These are phyloP conservation scores for Ammospiza caudacuta DNA, from an alignment of 2,113 vertebrate species.

Conservation along the genomic window DNA sequence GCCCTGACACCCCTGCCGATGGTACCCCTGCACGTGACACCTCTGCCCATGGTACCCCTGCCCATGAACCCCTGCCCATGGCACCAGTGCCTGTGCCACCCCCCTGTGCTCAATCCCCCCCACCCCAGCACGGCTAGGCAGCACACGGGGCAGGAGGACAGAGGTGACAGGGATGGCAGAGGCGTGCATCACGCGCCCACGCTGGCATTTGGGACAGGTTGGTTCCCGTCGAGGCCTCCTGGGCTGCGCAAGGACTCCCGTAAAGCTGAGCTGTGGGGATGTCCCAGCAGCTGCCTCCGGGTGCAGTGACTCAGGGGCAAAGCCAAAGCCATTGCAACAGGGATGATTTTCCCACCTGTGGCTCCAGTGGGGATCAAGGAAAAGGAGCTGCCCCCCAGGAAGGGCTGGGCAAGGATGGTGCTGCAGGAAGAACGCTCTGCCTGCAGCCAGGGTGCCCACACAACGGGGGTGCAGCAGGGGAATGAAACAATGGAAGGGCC, in stretches of 20 bases:
- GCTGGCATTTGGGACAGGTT: background rate
- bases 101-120: background rate
- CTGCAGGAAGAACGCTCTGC: background rate
- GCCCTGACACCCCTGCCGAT: accelerated
- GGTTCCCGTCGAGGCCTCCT: background rate
- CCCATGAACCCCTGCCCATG: accelerated
- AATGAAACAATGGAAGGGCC: background rate
- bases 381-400: background rate
- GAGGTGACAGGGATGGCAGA: background rate
- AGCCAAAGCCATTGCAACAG: background rate
- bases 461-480: background rate
- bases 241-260: background rate
- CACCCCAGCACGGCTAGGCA: accelerated
- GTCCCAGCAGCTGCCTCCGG: background rate
- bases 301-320: background rate
- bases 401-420: background rate
- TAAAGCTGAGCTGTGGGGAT: background rate
- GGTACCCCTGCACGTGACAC: accelerated
- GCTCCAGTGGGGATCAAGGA: background rate
- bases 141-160: background rate
- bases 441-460: background rate
- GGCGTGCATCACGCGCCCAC: accelerated
- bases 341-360: accelerated
- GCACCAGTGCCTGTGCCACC: background rate
- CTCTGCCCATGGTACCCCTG: too few relatives aligned